These are phyloP conservation scores for Syndactyla subalaris DNA, from an alignment of 2,797 vertebrate species.

Conservation along the genomic window DNA sequence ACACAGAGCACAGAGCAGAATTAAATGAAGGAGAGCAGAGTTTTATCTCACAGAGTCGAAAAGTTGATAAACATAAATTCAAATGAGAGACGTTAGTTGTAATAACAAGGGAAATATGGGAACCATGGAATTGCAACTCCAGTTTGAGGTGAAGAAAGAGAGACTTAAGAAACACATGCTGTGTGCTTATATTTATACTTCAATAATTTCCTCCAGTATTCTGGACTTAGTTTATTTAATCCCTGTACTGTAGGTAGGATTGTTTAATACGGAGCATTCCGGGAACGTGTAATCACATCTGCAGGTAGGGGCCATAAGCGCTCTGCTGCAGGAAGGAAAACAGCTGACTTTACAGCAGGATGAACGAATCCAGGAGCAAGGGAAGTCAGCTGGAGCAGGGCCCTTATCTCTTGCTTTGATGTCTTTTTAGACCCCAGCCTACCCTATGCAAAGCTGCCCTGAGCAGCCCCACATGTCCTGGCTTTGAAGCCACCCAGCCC, in stretches of 20 bases:
- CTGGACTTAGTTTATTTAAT: conserved; percentile 41
- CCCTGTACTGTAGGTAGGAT: background rate
- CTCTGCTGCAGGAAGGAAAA: background rate
- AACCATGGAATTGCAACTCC: background rate
- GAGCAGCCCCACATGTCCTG: background rate
- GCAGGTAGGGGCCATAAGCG: fast-evolving
- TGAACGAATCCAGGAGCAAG: background rate
- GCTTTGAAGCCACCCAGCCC: background rate
- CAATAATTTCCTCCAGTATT: background rate
- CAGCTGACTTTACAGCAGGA: background rate
- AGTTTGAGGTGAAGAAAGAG: background rate
- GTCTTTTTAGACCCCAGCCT: background rate
- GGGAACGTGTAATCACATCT: background rate
- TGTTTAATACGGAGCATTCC: conserved; percentile 25
- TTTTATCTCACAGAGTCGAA: background rate
- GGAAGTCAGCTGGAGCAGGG: background rate
- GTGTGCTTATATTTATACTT: background rate
- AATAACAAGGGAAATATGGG: background rate
- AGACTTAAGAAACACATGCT: background rate
- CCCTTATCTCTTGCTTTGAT: background rate
- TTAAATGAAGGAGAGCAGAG: background rate
- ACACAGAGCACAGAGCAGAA: background rate
- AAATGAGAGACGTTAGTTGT: background rate
- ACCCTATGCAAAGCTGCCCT: background rate
- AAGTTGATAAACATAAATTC: conserved; percentile 1